Conservation (phyloP, 2,113 vertebrate genomes). For the Scatophagus argus region DNA sequence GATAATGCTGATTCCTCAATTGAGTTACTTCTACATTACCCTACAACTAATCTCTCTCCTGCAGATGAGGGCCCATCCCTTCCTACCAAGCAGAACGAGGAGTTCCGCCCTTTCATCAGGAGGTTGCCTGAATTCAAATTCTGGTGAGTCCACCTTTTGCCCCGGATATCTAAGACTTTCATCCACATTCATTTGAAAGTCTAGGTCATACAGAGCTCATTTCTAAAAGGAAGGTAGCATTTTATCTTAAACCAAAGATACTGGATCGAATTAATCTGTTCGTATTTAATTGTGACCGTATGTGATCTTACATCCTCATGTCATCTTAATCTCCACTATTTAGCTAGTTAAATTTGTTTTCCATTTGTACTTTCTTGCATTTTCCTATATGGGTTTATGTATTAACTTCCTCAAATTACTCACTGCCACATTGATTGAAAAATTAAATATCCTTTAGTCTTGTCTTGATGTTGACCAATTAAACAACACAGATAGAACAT, state of each 20-base stretch:
- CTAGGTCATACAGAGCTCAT: conserved; percentile 40
- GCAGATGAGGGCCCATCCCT: conserved; percentile 95
- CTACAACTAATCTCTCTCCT: conserved; percentile 12
- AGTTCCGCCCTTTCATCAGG: conserved; percentile 98
- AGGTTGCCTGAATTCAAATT: conserved; percentile 99
- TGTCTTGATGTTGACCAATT: too few species aligned
- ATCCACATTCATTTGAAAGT: background rate
- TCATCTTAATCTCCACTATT: background rate
- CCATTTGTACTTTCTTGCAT: background rate
- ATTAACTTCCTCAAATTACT: background rate
- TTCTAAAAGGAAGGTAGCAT: conserved; percentile 35
- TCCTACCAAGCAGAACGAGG: conserved; percentile 98
- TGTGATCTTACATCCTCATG: background rate
- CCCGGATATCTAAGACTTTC: background rate
- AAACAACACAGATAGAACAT: too few species aligned
- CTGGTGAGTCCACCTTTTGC: conserved; percentile 84
- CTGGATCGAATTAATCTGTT: conserved; percentile 12
- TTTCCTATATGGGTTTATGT: background rate
- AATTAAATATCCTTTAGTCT: background rate
- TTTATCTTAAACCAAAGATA: conserved; percentile 26
- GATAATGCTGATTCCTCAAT: background rate
- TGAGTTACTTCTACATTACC: conserved; percentile 1
- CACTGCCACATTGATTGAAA: background rate
- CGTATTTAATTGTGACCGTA: conserved; percentile 37
- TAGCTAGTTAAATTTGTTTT: background rate